Conservation (phyloP, 2,797 vertebrate species). For the Vireo griseus region DNA sequence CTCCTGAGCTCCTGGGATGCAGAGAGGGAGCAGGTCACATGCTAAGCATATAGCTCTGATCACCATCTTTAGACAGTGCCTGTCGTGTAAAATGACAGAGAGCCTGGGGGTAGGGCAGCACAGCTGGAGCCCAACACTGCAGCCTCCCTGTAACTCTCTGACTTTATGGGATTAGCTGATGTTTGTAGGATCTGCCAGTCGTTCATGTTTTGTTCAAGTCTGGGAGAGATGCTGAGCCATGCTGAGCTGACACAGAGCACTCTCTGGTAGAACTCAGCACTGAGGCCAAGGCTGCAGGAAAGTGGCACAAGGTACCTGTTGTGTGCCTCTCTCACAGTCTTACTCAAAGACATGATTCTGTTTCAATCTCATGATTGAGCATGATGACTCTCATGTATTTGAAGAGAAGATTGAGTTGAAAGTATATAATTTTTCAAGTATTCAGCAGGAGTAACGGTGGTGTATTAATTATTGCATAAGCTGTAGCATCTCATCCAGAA, state of each 20-base stretch:
- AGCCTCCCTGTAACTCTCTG: neutral
- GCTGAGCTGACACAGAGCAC: neutral
- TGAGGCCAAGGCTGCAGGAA: neutral
- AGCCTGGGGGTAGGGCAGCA: neutral
- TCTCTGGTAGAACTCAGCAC: neutral
- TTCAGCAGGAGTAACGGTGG: neutral
- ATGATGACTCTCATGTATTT: fast-evolving
- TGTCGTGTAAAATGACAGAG: neutral
- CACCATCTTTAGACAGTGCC: neutral
- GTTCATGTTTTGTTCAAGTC: fast-evolving
- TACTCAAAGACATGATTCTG: neutral
- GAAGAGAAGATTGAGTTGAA: neutral
- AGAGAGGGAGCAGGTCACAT: neutral
- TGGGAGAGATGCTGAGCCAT: neutral
- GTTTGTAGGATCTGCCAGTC: neutral
- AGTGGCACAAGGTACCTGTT: neutral
- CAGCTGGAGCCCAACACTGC: neutral
- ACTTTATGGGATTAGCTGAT: neutral
- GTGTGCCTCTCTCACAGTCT: neutral
- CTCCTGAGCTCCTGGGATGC: neutral
- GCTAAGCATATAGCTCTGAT: neutral
- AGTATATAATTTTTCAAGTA: neutral
- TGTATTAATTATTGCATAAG: neutral
- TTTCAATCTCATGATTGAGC: neutral
- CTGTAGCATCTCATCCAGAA: neutral